These are phyloP conservation scores for Trichogramma evanescens DNA, from an alignment of 2,888 invertebrate genomes.

Conservation along the genomic window DNA sequence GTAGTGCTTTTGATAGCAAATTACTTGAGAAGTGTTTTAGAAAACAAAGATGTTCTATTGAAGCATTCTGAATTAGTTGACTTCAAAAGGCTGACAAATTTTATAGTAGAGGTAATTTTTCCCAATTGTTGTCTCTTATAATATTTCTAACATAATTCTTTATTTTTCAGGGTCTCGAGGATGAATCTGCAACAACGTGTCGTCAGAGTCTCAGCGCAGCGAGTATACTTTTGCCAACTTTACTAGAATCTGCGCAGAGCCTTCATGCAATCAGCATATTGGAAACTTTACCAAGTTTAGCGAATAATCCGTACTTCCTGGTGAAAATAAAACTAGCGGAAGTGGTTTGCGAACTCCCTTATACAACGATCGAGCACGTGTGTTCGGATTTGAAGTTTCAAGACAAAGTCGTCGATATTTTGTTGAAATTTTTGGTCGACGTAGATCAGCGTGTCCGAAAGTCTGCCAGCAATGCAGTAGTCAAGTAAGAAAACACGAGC, in stretches of 20 bases:
- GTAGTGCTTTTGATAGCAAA: conserved; percentile 62
- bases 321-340: conserved; percentile 70
- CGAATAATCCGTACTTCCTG: conserved; percentile 75
- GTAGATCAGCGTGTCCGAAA: conserved; percentile 71
- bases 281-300: conserved; percentile 57
- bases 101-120: conserved; percentile 1
- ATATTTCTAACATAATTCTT: background rate
- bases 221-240: conserved; percentile 52
- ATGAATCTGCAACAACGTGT: conserved; percentile 69
- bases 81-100: conserved; percentile 51
- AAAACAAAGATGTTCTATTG: conserved; percentile 11
- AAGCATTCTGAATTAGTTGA: conserved; percentile 48
- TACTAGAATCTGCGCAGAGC: conserved; percentile 60
- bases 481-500: conserved; percentile 49
- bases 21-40: conserved; percentile 58
- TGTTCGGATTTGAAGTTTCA: conserved; percentile 52
- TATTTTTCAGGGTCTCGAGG: conserved; percentile 57
- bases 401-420: conserved; percentile 55
- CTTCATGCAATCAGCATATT: conserved; percentile 54
- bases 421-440: conserved; percentile 63
- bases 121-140: background rate
- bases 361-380: conserved; percentile 53
- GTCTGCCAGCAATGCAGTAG: conserved; percentile 62
- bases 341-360: conserved; percentile 56
- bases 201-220: conserved; percentile 64